Conservation (phyloP, 2,113 vertebrate genomes). For the Saimiri boliviensis region DNA sequence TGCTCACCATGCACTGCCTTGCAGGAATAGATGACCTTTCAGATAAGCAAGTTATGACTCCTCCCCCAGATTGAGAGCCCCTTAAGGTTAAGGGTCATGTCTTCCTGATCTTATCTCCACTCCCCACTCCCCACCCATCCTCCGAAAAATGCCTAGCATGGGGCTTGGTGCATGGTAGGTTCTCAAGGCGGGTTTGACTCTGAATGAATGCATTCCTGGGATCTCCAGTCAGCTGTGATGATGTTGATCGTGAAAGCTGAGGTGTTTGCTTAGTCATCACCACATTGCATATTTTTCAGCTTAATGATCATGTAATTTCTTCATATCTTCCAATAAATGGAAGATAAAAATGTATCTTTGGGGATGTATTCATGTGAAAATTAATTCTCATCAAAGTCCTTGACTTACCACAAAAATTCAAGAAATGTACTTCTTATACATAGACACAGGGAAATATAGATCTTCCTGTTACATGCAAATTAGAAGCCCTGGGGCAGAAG, state of each 20-base stretch:
- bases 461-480: neutral
- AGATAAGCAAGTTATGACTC: neutral
- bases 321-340: conserved; percentile 52
- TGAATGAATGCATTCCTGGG: neutral
- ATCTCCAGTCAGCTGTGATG: neutral
- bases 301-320: conserved; percentile 36
- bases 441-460: neutral
- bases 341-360: neutral
- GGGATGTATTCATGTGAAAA: neutral
- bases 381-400: neutral
- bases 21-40: neutral
- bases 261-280: neutral
- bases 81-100: neutral
- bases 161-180: neutral
- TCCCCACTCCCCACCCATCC: no score
- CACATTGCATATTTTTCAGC: conserved; percentile 19
- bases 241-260: neutral
- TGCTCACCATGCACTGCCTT: no score
- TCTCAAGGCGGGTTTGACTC: neutral
- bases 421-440: conserved; percentile 9
- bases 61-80: neutral
- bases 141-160: neutral
- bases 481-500: neutral
- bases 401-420: conserved; percentile 43
- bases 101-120: neutral